These are phyloP conservation scores for Sisyra terminalis DNA, from an alignment of 2,888 invertebrate genomes.

Conservation along the genomic window DNA sequence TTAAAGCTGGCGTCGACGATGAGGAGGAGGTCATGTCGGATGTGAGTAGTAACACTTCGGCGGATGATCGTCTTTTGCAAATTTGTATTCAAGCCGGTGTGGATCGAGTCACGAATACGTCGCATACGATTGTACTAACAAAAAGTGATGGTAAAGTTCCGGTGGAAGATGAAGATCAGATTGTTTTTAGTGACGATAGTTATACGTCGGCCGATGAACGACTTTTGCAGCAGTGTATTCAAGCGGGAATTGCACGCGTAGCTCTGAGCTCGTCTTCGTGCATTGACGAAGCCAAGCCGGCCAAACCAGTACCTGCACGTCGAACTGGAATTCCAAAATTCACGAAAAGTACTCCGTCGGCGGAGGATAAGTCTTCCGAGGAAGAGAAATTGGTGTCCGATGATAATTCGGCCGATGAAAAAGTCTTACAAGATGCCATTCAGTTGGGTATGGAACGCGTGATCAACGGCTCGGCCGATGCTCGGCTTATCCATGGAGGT, in stretches of 20 bases:
- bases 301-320: background rate
- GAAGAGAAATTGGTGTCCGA: conserved; percentile 2
- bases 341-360: background rate
- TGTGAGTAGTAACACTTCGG: conserved; percentile 41
- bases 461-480: conserved; percentile 5
- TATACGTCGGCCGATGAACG: conserved; percentile 20
- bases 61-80: conserved; percentile 24
- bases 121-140: conserved; percentile 1
- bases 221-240: conserved; percentile 26
- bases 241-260: conserved; percentile 22
- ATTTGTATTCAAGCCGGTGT: conserved; percentile 23
- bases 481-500: conserved; percentile 3
- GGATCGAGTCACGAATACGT: conserved; percentile 11
- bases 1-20: background rate
- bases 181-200: conserved; percentile 7
- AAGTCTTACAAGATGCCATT: conserved; percentile 26
- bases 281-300: background rate
- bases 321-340: background rate
- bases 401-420: conserved; percentile 19
- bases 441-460: conserved; percentile 23
- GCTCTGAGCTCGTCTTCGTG: conserved; percentile 1
- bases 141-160: background rate
- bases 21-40: conserved; percentile 36
- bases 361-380: background rate
- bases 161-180: conserved; percentile 1